phyloP scores from a whole-genome alignment of 1,140 invertebrate genomes.

The Pseudomyrmex concolor region DNA sequence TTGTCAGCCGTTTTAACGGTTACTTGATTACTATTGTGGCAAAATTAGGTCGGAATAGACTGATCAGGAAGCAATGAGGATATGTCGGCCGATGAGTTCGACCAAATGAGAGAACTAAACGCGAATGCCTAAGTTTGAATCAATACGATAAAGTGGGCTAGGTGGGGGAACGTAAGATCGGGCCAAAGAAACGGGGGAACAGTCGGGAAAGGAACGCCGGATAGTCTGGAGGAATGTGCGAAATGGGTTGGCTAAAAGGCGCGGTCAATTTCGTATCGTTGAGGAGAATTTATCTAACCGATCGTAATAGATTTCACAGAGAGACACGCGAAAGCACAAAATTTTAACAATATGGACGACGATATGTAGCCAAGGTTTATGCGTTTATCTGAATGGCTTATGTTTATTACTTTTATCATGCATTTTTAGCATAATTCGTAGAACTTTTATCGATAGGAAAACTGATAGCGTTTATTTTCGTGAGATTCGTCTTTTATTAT shows the following conservation, averaged over 20 bases:
- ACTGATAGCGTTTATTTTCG: too few relatives aligned
- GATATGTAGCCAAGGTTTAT: too few relatives aligned
- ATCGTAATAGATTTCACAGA: background rate
- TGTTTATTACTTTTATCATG: too few relatives aligned
- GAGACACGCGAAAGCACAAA: background rate
- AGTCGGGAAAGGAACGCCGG: conserved; percentile 70
- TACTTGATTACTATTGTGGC: background rate
- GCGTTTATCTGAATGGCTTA: too few relatives aligned
- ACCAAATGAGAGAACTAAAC: conserved; percentile 68
- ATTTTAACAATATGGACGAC: too few relatives aligned
- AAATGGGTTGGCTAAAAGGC: conserved; percentile 74
- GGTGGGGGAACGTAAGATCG: conserved; percentile 80
- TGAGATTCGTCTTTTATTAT: too few relatives aligned
- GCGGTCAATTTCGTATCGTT: conserved; percentile 76
- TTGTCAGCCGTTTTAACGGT: background rate
- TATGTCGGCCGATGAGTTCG: conserved; percentile 56
- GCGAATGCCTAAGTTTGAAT: conserved; percentile 80
- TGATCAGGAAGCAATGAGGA: conserved; percentile 59
- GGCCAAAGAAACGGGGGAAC: conserved; percentile 75
- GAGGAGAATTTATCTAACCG: background rate
- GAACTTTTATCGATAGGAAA: too few relatives aligned
- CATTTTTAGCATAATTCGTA: too few relatives aligned
- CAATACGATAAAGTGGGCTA: conserved; percentile 83
- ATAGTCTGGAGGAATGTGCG: conserved; percentile 74
- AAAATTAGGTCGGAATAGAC: conserved; percentile 30